Conservation (phyloP, 1,140 invertebrate species). For the Camponotus pennsylvanicus region DNA sequence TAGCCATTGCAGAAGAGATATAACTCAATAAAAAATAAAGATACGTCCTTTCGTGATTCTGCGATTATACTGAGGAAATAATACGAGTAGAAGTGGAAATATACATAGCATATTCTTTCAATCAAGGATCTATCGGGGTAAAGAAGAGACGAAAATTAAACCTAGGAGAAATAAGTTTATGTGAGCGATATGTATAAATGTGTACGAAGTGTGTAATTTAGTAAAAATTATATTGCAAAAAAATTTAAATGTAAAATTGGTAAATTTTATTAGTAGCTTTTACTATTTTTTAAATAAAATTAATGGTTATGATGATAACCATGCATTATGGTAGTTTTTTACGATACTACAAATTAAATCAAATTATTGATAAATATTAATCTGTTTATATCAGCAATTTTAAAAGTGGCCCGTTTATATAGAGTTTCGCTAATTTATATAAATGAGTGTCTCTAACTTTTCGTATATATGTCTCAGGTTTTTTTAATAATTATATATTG, state of each 20-base stretch:
- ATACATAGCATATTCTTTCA: background rate
- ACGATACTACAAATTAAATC: background rate
- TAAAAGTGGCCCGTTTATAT: background rate
- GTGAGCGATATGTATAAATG: too few species aligned
- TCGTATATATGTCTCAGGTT: background rate
- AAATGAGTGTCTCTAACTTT: background rate
- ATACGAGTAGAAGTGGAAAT: background rate
- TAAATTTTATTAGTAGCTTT: constrained; percentile 5
- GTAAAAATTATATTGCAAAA: background rate
- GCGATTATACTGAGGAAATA: background rate
- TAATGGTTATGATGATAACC: background rate
- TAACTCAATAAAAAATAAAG: constrained; percentile 44
- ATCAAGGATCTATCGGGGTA: background rate
- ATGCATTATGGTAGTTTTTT: background rate
- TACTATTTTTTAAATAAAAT: background rate
- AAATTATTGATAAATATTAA: background rate
- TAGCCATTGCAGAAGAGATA: background rate
- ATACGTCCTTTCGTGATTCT: constrained; percentile 15
- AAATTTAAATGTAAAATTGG: background rate
- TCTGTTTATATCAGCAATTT: background rate
- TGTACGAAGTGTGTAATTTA: background rate
- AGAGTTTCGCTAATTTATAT: background rate
- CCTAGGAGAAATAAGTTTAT: background rate
- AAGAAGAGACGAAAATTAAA: too few species aligned
- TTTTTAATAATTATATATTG: constrained; percentile 11